phyloP scores from a whole-genome alignment of 1,140 invertebrate species.

The Cepaea nemoralis region DNA sequence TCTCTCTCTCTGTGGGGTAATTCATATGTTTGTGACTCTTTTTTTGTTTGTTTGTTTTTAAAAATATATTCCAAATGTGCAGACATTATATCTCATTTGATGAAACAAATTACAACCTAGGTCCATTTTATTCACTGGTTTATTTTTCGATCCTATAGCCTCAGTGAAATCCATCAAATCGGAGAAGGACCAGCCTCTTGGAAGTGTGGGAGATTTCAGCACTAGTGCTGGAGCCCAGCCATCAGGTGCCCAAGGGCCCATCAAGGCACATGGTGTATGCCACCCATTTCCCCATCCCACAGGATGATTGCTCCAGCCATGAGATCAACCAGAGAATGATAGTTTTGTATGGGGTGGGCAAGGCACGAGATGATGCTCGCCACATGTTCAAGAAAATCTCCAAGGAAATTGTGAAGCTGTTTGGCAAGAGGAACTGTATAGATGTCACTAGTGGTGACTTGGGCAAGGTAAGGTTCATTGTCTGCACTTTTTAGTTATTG shows the following conservation, averaged over 20 bases:
- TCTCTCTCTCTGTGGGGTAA: too few relatives aligned
- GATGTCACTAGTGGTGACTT: conserved; percentile 86
- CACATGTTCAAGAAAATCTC: conserved; percentile 94
- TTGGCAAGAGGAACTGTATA: conserved; percentile 95
- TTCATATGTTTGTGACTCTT: too few relatives aligned
- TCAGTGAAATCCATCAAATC: conserved; percentile 70
- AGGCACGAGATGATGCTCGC: conserved; percentile 90
- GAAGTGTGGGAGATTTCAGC: conserved; percentile 61
- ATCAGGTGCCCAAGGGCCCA: conserved; percentile 56
- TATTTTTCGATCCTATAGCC: conserved; percentile 53
- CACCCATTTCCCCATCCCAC: conserved; percentile 71
- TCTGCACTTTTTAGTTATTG: too few relatives aligned
- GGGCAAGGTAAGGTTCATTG: conserved; percentile 53
- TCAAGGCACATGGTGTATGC: conserved; percentile 70
- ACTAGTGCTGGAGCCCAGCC: conserved; percentile 54
- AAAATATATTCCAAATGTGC: too few relatives aligned
- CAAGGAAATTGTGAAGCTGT: conserved; percentile 90
- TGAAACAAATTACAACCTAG: too few relatives aligned
- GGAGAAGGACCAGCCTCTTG: conserved; percentile 62
- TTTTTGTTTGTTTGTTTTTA: too few relatives aligned
- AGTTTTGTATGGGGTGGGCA: conserved; percentile 93
- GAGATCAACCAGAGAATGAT: conserved; percentile 96
- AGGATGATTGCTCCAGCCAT: conserved; percentile 76
- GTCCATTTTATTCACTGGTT: too few relatives aligned
- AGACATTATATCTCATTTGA: too few relatives aligned